Base-by-base conservation (phyloP, 2,888 invertebrate genomes). In the Ormia ochracea region DNA sequence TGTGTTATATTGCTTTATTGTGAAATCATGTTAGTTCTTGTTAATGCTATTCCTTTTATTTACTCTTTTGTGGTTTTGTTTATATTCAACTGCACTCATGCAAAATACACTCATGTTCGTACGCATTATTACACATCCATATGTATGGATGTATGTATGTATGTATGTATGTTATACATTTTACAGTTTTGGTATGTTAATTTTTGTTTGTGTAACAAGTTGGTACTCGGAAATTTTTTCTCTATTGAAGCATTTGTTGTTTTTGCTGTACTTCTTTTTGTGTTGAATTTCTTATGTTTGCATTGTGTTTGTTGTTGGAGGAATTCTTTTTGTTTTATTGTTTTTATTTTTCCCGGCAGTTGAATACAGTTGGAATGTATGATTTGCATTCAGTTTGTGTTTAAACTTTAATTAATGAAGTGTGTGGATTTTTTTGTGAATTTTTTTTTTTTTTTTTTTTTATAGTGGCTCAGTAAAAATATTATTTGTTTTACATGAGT, bases 101-200 rank as follows among this genome's bases (percentile, higher is more conserved):
- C n/a, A n/a, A n/a, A n/a, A n/a, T n/a, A n/a, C n/a, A n/a, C n/a
- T n/a, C n/a, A n/a, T n/a, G n/a, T n/a, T n/a, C n/a, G n/a, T n/a
- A n/a, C n/a, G n/a, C n/a, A n/a, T n/a, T n/a, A n/a, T n/a, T n/a
- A n/a, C n/a, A n/a, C n/a, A n/a, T n/a, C n/a, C n/a, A n/a, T n/a
- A n/a, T n/a, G n/a, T n/a, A n/a, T n/a, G n/a, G n/a, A n/a, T n/a
- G n/a, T n/a, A n/a, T n/a, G n/a, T n/a, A n/a, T n/a, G n/a, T n/a
- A n/a, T n/a, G n/a, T n/a, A n/a, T n/a, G n/a, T n/a, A n/a, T n/a
- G n/a, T 23, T 63, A 23, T 14, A 23, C 10, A 9, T 66, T 66
- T 52, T 66, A 66, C 66, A 26, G 66, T 54, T 66, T 38, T n/a
- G 7, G 12, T 41, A 19, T 41, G 41, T 41, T 6, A 31, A 38